These are phyloP conservation scores for Vanessa atalanta DNA, from an alignment of 1,140 invertebrate species.

Conservation along the genomic window DNA sequence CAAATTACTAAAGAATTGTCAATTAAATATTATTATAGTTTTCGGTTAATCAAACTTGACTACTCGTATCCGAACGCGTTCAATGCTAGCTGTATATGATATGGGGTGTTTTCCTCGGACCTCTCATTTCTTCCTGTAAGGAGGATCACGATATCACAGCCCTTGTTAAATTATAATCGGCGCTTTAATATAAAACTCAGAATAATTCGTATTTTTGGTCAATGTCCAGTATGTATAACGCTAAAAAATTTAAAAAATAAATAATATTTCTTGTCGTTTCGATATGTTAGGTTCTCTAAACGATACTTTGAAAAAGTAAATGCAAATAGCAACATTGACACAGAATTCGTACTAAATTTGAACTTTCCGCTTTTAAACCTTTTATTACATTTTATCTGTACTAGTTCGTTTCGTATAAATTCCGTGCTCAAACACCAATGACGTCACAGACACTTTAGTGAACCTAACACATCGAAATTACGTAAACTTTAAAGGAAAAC, in stretches of 20 bases:
- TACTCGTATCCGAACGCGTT: neutral
- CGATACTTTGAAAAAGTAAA: no score
- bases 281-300: neutral
- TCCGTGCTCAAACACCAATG: neutral
- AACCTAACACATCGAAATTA: neutral
- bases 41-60: neutral
- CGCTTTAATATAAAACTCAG: constrained; percentile 4
- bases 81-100: neutral
- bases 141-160: neutral
- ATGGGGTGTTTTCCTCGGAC: neutral
- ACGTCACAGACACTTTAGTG: neutral
- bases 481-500: neutral
- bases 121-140: neutral
- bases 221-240: neutral
- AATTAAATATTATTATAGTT: constrained; percentile 18
- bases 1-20: constrained; percentile 7
- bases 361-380: neutral
- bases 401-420: neutral
- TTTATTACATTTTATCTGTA: neutral
- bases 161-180: neutral
- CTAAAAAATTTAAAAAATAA: neutral
- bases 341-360: neutral
- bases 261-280: neutral
- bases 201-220: neutral
- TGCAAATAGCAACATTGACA: no score